A percentile compares a stretch with the other conserved stretches of the same genome.
Conservation (phyloP, 2,113 vertebrate genomes). For the Strix aluco region DNA sequence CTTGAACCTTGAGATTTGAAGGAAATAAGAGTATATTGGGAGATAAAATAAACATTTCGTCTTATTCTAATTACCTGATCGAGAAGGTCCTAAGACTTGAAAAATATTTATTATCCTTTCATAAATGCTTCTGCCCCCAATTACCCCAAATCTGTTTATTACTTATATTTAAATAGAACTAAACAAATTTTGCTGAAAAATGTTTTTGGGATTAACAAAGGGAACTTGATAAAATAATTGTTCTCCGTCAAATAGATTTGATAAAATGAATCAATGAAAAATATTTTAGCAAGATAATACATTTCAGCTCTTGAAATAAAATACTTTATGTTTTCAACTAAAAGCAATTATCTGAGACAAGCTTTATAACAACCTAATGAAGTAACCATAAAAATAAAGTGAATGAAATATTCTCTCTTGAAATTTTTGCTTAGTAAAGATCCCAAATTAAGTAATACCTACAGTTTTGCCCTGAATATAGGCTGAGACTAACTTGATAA, state of each 20-base stretch:
- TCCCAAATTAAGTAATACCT: not conserved
- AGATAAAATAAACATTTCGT: not conserved
- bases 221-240: not conserved
- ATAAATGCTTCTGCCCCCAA: not conserved
- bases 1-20: not conserved
- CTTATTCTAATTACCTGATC: not conserved
- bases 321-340: not conserved
- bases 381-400: not conserved
- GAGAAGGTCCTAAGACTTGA: not conserved
- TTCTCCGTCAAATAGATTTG: not conserved
- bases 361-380: not conserved
- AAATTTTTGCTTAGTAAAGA: not conserved
- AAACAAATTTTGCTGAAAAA: not conserved
- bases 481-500: not conserved
- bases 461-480: not conserved
- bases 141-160: not conserved
- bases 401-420: not conserved
- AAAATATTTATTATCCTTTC: not conserved
- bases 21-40: not conserved
- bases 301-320: not conserved
- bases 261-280: not conserved
- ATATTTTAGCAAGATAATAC: not conserved
- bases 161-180: not conserved
- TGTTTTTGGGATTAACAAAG: not conserved
- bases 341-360: not conserved